Evolutionary conservation across 2,888 invertebrate genomes (phyloP).

Genomic region (Dioctria rufipes): DNA sequence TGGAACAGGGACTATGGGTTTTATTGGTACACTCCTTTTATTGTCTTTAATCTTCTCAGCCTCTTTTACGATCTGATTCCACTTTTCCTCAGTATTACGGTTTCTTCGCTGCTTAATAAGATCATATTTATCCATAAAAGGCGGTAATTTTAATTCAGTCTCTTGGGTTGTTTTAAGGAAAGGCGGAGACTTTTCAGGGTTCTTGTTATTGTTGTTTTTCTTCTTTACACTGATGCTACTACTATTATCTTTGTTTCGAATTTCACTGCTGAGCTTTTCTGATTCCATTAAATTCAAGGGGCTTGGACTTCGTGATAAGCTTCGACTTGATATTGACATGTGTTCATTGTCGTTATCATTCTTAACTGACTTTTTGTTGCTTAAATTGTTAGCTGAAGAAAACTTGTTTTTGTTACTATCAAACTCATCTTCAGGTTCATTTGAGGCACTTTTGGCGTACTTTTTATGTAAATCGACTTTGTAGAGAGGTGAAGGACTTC

Average conservation of each 20-base stretch:
- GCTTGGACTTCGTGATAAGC: constrained; percentile 59
- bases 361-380: constrained; percentile 6
- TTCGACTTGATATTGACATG: constrained; percentile 66
- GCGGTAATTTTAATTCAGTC: constrained; percentile 65
- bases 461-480: constrained; percentile 71
- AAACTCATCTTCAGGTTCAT: constrained; percentile 67
- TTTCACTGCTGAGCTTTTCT: neutral
- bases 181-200: constrained; percentile 10
- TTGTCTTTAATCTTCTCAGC: constrained; percentile 60
- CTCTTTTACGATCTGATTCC: constrained; percentile 65
- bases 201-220: constrained; percentile 21
- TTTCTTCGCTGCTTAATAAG: constrained; percentile 76
- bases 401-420: constrained; percentile 20
- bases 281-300: neutral
- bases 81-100: constrained; percentile 66
- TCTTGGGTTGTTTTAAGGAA: constrained; percentile 7
- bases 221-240: constrained; percentile 1
- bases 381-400: constrained; percentile 21
- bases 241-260: neutral
- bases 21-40: constrained; percentile 69
- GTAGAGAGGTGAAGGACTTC: constrained; percentile 68
- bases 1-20: constrained; percentile 49
- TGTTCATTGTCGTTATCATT: constrained; percentile 65
- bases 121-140: constrained; percentile 75
- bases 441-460: constrained; percentile 70